phyloP scores from a whole-genome alignment of 2,888 invertebrate genomes.

The Spicauda simplicius region DNA sequence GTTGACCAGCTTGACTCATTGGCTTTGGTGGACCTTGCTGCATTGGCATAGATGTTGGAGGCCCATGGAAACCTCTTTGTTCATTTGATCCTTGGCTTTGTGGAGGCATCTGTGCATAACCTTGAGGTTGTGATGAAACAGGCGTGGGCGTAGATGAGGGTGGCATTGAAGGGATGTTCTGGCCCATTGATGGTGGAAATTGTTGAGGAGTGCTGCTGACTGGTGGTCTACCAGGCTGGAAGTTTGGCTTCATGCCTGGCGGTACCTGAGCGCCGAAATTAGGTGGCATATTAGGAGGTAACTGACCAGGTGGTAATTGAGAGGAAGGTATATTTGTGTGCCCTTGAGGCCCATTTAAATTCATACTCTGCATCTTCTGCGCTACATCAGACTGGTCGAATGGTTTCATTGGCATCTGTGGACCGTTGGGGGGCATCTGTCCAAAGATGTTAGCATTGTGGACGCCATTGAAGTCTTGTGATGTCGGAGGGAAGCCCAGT shows the following conservation, averaged over 20 bases:
- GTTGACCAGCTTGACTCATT: constrained; percentile 36
- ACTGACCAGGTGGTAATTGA: constrained; percentile 63
- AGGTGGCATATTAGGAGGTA: constrained; percentile 59
- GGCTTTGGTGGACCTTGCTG: constrained; percentile 41
- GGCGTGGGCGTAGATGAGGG: constrained; percentile 57
- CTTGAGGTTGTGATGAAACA: constrained; percentile 40
- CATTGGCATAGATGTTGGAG: constrained; percentile 43
- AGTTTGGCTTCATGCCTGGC: constrained; percentile 58
- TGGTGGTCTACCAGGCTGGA: constrained; percentile 53
- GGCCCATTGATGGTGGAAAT: constrained; percentile 49
- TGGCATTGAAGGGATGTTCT: constrained; percentile 48
- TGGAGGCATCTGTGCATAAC: constrained; percentile 50
- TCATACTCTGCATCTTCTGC: constrained; percentile 79
- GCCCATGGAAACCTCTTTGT: constrained; percentile 44
- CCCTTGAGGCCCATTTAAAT: constrained; percentile 69
- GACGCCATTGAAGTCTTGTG: constrained; percentile 73
- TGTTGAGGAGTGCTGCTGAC: constrained; percentile 55
- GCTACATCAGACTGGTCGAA: constrained; percentile 66
- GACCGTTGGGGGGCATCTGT: constrained; percentile 64
- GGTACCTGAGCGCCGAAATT: constrained; percentile 58
- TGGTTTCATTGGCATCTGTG: constrained; percentile 53
- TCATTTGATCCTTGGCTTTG: constrained; percentile 46
- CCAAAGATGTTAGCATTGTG: constrained; percentile 71
- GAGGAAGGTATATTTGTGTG: constrained; percentile 62
- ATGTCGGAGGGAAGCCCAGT: constrained; percentile 62